phyloP scores from a whole-genome alignment of 1,140 invertebrate genomes.

The Drosophila takahashii region DNA sequence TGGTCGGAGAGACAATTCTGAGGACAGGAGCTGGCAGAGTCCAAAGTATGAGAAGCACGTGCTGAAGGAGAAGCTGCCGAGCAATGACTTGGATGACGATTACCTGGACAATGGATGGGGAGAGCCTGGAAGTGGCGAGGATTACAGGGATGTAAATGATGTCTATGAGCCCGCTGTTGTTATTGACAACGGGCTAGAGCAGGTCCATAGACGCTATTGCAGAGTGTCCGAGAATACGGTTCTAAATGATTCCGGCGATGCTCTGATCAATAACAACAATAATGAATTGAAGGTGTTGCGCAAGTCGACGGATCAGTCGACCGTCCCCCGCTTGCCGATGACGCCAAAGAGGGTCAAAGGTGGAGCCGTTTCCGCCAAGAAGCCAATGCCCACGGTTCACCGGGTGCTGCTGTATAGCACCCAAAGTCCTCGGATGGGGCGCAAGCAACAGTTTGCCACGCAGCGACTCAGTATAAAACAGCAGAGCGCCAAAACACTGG shows the following conservation, averaged over 20 bases:
- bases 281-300: constrained; percentile 24
- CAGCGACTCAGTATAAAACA: constrained; percentile 47
- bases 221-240: constrained; percentile 18
- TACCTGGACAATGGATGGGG: constrained; percentile 36
- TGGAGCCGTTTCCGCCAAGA: constrained; percentile 46
- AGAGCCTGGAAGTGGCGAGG: constrained; percentile 7
- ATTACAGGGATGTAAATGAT: constrained; percentile 38
- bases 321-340: constrained; percentile 43
- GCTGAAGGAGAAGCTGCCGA: constrained; percentile 56
- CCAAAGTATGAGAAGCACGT: constrained; percentile 54
- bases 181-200: constrained; percentile 45
- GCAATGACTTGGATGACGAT: constrained; percentile 51
- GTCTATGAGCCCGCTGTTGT: constrained; percentile 30
- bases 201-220: constrained; percentile 52
- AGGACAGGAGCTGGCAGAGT: constrained; percentile 48
- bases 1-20: constrained; percentile 16
- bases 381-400: constrained; percentile 63
- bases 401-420: constrained; percentile 75
- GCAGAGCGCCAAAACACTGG: constrained; percentile 34
- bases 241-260: constrained; percentile 22
- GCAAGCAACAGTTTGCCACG: constrained; percentile 56
- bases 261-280: constrained; percentile 50
- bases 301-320: constrained; percentile 4
- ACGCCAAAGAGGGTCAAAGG: constrained; percentile 56
- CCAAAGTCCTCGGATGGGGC: constrained; percentile 69